These are phyloP conservation scores for Platygyra sinensis DNA, from an alignment of 64 coral and sea anemone genomes.

Conservation along the genomic window DNA sequence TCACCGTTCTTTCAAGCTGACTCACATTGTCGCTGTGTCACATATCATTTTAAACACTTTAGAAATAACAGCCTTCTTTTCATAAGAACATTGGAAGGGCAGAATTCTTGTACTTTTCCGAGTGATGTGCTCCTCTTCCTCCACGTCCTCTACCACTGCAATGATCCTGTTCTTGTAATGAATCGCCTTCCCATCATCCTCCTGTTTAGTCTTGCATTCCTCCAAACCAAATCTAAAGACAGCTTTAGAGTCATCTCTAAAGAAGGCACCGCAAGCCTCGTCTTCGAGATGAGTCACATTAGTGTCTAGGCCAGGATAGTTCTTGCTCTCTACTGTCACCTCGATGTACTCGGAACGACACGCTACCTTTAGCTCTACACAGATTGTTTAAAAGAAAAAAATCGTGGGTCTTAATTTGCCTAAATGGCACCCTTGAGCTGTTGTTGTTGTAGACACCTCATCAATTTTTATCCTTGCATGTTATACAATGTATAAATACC, in stretches of 20 bases:
- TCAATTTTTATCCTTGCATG: too few relatives aligned
- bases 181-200: not conserved
- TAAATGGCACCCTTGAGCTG: not conserved
- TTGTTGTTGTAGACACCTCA: too few relatives aligned
- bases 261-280: slow-evolving; percentile 1
- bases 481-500: too few relatives aligned
- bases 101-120: slow-evolving; percentile 18
- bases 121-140: not conserved
- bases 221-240: slow-evolving; percentile 17
- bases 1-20: too few relatives aligned
- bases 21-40: too few relatives aligned
- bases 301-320: slow-evolving; percentile 31
- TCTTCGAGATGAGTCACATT: slow-evolving; percentile 41
- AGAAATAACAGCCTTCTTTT: slow-evolving; percentile 4
- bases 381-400: not conserved
- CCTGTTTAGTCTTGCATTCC: slow-evolving; percentile 21
- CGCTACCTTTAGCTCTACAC: not conserved
- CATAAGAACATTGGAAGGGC: slow-evolving; percentile 20
- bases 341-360: slow-evolving; percentile 8
- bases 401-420: not conserved
- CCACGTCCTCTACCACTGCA: not conserved
- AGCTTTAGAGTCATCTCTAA: slow-evolving; percentile 5
- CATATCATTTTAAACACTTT: not conserved
- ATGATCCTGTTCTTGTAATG: slow-evolving; percentile 30
- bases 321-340: slow-evolving; percentile 18